Evolutionary conservation across 2,888 invertebrate genomes (phyloP).

Genomic region (Amblyjoppa fuscipennis): DNA sequence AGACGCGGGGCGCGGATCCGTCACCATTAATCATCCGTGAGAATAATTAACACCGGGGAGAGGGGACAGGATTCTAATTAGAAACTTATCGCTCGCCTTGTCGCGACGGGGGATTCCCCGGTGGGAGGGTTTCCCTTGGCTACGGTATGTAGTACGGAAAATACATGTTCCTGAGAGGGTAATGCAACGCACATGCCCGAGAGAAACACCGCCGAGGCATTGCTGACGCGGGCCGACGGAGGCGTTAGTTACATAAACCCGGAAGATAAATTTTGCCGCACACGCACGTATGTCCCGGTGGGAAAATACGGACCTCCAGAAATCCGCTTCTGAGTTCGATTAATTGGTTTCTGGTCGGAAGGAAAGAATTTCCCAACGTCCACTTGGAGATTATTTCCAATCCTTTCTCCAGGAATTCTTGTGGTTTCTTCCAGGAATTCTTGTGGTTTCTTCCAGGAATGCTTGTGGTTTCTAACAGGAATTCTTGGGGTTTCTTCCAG

Average conservation of each 20-base stretch:
- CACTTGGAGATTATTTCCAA: not conserved
- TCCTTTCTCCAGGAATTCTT: not conserved
- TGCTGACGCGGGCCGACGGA: conserved; percentile 15
- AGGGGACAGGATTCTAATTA: conserved; percentile 80
- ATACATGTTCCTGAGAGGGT: conserved; percentile 22
- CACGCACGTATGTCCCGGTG: conserved; percentile 29
- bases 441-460: too few species aligned
- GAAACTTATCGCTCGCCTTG: conserved; percentile 81
- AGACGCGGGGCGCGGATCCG: conserved; percentile 70
- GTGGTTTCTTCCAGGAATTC: too few species aligned
- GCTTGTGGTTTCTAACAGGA: too few species aligned
- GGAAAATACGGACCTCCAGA: conserved; percentile 7
- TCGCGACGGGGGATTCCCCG: conserved; percentile 67
- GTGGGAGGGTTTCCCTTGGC: conserved; percentile 38
- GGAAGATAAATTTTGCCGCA: conserved; percentile 42
- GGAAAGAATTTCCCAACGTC: conserved; percentile 33
- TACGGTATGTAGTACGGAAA: not conserved
- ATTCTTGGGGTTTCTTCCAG: too few species aligned
- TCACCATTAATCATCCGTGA: conserved; percentile 79
- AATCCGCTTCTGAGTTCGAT: conserved; percentile 9
- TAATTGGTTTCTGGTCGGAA: conserved; percentile 31
- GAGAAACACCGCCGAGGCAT: conserved; percentile 11
- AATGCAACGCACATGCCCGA: conserved; percentile 23
- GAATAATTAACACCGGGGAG: conserved; percentile 79
- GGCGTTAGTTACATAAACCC: conserved; percentile 19